Evolutionary conservation across 2,113 vertebrate species (phyloP), one percentile per base, ranked within the genome.

Genomic region (Pterocles gutturalis): DNA sequence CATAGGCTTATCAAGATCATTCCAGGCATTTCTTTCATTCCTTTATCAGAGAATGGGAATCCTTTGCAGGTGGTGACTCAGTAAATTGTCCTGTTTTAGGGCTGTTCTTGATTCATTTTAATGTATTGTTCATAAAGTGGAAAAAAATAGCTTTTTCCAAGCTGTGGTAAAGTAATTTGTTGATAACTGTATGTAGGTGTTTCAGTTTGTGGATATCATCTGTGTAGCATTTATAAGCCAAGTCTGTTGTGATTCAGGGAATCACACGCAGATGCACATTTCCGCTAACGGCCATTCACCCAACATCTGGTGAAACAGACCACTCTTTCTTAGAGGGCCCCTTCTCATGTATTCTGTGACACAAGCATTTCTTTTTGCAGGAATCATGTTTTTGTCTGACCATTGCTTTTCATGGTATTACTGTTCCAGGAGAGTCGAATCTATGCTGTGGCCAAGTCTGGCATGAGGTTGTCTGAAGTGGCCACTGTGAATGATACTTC

Each of bases 401-500:
- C 8, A 2, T 12, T 71, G 28, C 36, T 85, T 19, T 89, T 83
- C 33, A 5, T 78, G 75, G 18, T 93, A 12, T 65, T 89, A 29
- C 38, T 92, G 43, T 96, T 98, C 54, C 96, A 99, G 99, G 99
- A 99, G 96, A 99, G 99, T 95, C 98, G 98, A 45, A 99, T 99
- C 95, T 99, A 99, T 38, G 99, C 99, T 33, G 98, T 99, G 82
- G 99, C 99, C 15, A 99, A 99, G 84, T 98, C 98, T 88, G 99
- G 99, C 84, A 98, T 99, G 99, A 98, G 98, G 87, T 97, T 99
- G 26, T 99, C 99, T 21, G 99, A 99, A 96, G 98, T 97, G 33
- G 69, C 97, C 46, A 48, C 88, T 36, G 98, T 95, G 95, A 97
- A 96, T 81, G 98, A 98, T 48, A 91, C 97, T 73, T 95, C 97